phyloP scores from a whole-genome alignment of 92 coral and sea anemone genomes.

The Phenganax stokvisi region DNA sequence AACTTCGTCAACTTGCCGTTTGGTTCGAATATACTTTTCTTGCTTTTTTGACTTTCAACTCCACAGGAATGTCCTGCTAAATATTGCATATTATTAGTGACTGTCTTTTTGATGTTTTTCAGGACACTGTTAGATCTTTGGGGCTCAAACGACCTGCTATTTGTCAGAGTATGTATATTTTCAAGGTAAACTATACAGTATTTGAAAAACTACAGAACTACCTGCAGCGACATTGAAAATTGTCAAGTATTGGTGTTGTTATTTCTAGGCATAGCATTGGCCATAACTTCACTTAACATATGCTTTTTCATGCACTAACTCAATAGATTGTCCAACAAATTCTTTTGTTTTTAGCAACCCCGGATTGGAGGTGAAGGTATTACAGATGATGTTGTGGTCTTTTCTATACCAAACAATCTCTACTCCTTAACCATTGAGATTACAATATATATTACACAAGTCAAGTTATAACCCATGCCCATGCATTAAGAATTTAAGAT shows the following conservation, averaged over 20 bases:
- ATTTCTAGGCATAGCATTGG: not conserved
- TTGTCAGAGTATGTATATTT: slow-evolving; percentile 97
- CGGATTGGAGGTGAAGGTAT: slow-evolving; percentile 91
- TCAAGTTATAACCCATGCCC: no score
- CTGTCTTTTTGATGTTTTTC: not conserved
- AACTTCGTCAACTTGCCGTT: no score
- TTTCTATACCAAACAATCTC: not conserved
- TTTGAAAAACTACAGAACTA: no score
- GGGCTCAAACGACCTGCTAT: slow-evolving; percentile 70
- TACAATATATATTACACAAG: no score
- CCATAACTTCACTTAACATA: not conserved
- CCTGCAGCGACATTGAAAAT: no score
- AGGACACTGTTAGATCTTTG: slow-evolving; percentile 63
- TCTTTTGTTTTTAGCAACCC: slow-evolving; percentile 64
- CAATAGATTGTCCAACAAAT: not conserved
- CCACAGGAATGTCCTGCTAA: no score
- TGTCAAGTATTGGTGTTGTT: not conserved
- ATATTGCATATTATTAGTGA: not conserved
- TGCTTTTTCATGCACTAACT: not conserved
- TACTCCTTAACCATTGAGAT: no score
- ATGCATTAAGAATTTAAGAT: no score
- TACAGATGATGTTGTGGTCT: not conserved
- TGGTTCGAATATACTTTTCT: not conserved
- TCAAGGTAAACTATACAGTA: slow-evolving; percentile 51
- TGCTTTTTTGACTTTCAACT: not conserved